Evolutionary conservation across 2,888 invertebrate species (phyloP).

Genomic region (Parapristionchus giblindavisi): DNA sequence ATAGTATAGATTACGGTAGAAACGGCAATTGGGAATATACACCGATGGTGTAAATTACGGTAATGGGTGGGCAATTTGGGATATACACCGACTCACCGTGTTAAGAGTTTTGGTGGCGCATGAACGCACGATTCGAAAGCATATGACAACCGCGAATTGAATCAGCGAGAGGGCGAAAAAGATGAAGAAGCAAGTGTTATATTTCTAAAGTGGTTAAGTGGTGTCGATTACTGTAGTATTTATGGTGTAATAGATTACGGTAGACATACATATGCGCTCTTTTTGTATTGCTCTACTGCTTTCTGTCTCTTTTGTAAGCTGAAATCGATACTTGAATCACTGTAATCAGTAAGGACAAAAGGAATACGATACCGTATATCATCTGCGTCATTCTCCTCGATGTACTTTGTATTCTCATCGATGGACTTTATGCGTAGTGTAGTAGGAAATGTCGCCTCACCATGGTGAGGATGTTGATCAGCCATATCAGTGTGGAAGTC

Average conservation of each 20-base stretch:
- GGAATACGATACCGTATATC: too few species aligned
- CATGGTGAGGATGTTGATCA: too few species aligned
- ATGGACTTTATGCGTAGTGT: too few species aligned
- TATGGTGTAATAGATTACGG: neutral
- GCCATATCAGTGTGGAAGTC: too few species aligned
- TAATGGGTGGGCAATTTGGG: neutral
- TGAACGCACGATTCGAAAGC: neutral
- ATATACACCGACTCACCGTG: neutral
- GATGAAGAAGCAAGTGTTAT: slow-evolving; percentile 16
- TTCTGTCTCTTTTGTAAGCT: too few species aligned
- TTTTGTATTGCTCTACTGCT: too few species aligned
- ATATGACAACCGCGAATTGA: neutral
- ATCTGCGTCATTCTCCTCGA: too few species aligned
- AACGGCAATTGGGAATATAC: neutral
- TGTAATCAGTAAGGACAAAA: too few species aligned
- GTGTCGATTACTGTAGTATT: neutral
- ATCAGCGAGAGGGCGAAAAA: neutral
- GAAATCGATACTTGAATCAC: too few species aligned
- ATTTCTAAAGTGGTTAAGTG: neutral
- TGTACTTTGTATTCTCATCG: too few species aligned
- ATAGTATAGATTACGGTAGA: neutral
- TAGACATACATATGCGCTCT: too few species aligned
- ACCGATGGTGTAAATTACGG: neutral
- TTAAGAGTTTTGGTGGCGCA: slow-evolving; percentile 18
- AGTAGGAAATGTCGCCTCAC: too few species aligned